Evolutionary conservation across 2,888 invertebrate species (phyloP).

Genomic region (Beris chalybata): DNA sequence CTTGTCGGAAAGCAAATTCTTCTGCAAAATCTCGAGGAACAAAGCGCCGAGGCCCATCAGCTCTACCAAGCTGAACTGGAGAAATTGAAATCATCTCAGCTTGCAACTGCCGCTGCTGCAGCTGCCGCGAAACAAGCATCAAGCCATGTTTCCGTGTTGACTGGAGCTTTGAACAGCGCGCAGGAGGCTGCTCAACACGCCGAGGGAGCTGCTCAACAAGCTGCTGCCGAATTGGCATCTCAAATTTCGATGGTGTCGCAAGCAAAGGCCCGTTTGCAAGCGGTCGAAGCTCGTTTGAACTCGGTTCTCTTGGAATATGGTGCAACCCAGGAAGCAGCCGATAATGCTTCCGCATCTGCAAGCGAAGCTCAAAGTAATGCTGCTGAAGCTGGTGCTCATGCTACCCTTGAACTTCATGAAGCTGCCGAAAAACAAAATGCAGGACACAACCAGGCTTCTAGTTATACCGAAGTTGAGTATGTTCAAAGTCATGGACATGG

Average conservation of each 20-base stretch:
- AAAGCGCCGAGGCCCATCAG: slow-evolving; percentile 68
- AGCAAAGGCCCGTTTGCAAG: slow-evolving; percentile 65
- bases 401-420: slow-evolving; percentile 55
- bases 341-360: slow-evolving; percentile 65
- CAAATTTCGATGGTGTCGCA: slow-evolving; percentile 74
- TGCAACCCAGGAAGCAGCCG: slow-evolving; percentile 69
- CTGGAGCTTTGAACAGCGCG: slow-evolving; percentile 71
- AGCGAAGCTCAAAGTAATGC: slow-evolving; percentile 72
- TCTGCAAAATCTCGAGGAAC: slow-evolving; percentile 67
- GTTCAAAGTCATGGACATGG: no score
- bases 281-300: slow-evolving; percentile 66
- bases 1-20: slow-evolving; percentile 65
- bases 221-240: slow-evolving; percentile 70
- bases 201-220: slow-evolving; percentile 69
- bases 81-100: slow-evolving; percentile 69
- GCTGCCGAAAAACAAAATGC: slow-evolving; percentile 5
- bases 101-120: slow-evolving; percentile 67
- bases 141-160: slow-evolving; percentile 66
- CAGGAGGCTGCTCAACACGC: slow-evolving; percentile 66
- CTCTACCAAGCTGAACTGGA: slow-evolving; percentile 68
- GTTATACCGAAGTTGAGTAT: background rate
- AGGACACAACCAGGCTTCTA: slow-evolving; percentile 11
- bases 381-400: slow-evolving; percentile 69
- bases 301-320: slow-evolving; percentile 70
- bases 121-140: slow-evolving; percentile 70